Conservation (phyloP, 2,113 vertebrate species). For the Butastur rufipennis region DNA sequence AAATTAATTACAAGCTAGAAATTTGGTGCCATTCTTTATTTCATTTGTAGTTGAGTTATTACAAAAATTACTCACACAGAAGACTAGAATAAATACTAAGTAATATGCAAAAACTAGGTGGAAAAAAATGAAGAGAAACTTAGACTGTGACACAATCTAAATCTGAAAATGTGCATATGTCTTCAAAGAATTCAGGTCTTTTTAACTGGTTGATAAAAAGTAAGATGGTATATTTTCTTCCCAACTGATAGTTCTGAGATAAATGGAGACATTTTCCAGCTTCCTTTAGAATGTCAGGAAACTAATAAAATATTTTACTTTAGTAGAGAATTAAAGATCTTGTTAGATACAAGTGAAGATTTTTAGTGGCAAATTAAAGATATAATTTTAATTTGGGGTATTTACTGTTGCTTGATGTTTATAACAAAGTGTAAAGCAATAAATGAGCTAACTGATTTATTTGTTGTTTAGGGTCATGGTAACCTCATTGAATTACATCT, state of each 20-base stretch:
- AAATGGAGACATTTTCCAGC: background rate
- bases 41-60: background rate
- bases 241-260: background rate
- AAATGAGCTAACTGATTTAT: background rate
- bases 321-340: background rate
- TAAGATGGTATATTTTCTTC: background rate
- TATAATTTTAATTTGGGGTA: background rate
- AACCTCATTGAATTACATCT: constrained; percentile 28
- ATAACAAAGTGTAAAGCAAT: background rate
- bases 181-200: background rate
- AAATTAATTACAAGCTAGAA: background rate
- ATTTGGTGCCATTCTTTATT: background rate
- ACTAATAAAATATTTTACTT: background rate
- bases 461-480: constrained; percentile 56
- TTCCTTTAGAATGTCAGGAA: background rate
- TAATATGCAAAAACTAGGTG: background rate
- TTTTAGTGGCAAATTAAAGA: background rate
- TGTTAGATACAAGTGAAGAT: background rate
- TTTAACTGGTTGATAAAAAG: background rate
- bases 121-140: background rate
- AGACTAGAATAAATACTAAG: background rate
- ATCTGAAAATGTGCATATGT: background rate
- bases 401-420: background rate
- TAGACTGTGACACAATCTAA: background rate
- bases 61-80: background rate